Conservation (phyloP, 2,888 invertebrate genomes). For the Lasioglossum oenotherae region DNA sequence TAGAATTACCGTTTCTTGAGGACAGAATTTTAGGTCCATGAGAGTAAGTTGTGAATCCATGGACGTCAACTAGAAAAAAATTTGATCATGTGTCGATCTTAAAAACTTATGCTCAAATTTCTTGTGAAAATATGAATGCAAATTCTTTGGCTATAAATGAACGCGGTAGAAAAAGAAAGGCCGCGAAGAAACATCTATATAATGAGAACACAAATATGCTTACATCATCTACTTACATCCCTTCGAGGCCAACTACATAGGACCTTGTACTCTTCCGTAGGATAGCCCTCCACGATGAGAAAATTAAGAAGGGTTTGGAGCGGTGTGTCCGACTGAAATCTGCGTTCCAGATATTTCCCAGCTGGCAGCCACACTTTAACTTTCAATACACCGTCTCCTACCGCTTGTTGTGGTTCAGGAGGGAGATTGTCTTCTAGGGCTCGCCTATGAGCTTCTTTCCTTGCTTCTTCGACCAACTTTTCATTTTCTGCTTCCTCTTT, state of each 20-base stretch:
- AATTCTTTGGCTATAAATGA: not conserved
- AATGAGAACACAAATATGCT: constrained; percentile 71
- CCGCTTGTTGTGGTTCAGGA: constrained; percentile 88
- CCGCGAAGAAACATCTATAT: constrained; percentile 48
- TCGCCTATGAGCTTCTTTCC: constrained; percentile 88
- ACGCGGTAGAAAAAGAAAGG: constrained; percentile 4
- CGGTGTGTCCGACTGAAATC: constrained; percentile 88
- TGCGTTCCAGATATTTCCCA: constrained; percentile 90
- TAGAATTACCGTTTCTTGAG: constrained; percentile 97
- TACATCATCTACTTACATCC: constrained; percentile 91
- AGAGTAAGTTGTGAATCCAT: constrained; percentile 91
- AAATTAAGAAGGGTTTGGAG: constrained; percentile 93
- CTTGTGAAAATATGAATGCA: not conserved
- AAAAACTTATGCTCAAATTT: not conserved
- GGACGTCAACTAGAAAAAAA: constrained; percentile 89
- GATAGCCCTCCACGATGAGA: constrained; percentile 95
- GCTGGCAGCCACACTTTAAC: constrained; percentile 94
- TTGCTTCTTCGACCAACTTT: constrained; percentile 89
- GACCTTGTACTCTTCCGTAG: constrained; percentile 94
- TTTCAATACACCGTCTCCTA: constrained; percentile 88
- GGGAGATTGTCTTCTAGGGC: constrained; percentile 89
- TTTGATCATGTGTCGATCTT: not conserved
- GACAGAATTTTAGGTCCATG: constrained; percentile 93
- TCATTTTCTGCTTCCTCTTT: constrained; percentile 91
- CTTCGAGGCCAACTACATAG: constrained; percentile 97